phyloP scores from a whole-genome alignment of 2,797 vertebrate genomes.

The Etheostoma nigrum region DNA sequence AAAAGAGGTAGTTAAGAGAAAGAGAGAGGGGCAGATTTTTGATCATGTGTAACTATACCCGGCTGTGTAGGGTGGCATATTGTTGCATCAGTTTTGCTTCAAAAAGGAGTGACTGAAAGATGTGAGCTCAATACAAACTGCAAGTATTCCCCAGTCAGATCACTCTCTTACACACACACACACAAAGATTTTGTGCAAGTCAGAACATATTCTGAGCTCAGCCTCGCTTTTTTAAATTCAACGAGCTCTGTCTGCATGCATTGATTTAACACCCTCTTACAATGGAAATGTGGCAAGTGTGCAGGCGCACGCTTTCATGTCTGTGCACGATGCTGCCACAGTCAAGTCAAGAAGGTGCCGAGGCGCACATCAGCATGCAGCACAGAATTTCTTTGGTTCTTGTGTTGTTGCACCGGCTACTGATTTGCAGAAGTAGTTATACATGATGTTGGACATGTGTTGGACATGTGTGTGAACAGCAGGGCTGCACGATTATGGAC shows the following conservation, averaged over 20 bases:
- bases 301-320: slow-evolving; percentile 45
- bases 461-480: neutral
- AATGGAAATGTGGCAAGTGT: slow-evolving; percentile 54
- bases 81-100: slow-evolving; percentile 75
- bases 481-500: too few species aligned
- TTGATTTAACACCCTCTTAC: slow-evolving; percentile 52
- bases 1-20: slow-evolving; percentile 54
- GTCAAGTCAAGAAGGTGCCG: slow-evolving; percentile 27
- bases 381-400: neutral
- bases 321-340: slow-evolving; percentile 2
- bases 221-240: slow-evolving; percentile 49
- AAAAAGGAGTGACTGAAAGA: slow-evolving; percentile 61
- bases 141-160: slow-evolving; percentile 39
- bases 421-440: neutral
- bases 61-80: slow-evolving; percentile 36
- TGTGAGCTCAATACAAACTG: slow-evolving; percentile 52
- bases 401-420: neutral
- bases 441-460: neutral
- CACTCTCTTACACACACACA: neutral
- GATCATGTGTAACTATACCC: slow-evolving; percentile 66
- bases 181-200: slow-evolving; percentile 22
- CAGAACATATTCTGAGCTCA: slow-evolving; percentile 20
- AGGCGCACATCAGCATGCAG: slow-evolving; percentile 31
- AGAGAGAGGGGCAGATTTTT: slow-evolving; percentile 57
- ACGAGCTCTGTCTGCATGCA: slow-evolving; percentile 44